A percentile compares a stretch with the other conserved stretches of the same genome.
phyloP scores from a whole-genome alignment of 2,888 invertebrate genomes.

The Drosophila subsilvestris region DNA sequence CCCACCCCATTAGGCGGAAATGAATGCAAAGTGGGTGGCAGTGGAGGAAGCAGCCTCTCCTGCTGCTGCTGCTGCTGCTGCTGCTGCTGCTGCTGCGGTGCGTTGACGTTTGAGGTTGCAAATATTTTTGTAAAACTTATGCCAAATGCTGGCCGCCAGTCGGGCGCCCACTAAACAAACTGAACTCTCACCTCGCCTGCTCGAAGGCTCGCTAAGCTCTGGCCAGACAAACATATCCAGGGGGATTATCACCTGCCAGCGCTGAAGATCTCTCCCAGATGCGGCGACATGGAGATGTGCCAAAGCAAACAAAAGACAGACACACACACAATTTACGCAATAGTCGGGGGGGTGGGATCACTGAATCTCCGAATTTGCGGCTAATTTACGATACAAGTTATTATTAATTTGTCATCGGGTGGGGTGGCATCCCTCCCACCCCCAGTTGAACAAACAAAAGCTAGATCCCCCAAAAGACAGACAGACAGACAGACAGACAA shows the following conservation, averaged over 20 bases:
- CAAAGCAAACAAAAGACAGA: slow-evolving; percentile 52
- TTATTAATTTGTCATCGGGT: slow-evolving; percentile 78
- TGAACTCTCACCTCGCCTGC: slow-evolving; percentile 70
- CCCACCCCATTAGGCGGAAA: slow-evolving; percentile 34
- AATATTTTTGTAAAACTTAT: neutral
- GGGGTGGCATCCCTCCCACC: slow-evolving; percentile 39
- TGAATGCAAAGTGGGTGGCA: slow-evolving; percentile 44
- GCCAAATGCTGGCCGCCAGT: slow-evolving; percentile 44
- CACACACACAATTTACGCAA: slow-evolving; percentile 34
- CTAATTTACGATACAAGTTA: slow-evolving; percentile 79
- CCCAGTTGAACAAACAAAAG: slow-evolving; percentile 36
- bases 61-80: too few species aligned
- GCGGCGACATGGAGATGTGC: slow-evolving; percentile 44
- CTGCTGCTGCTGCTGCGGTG: too few species aligned
- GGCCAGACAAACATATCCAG: slow-evolving; percentile 5
- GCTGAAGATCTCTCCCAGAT: neutral
- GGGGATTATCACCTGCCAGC: slow-evolving; percentile 45
- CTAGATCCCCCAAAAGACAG: neutral
- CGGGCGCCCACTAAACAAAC: slow-evolving; percentile 60
- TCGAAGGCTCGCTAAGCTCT: slow-evolving; percentile 23
- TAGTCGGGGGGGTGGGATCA: slow-evolving; percentile 15
- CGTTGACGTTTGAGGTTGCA: neutral
- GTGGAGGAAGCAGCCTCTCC: neutral
- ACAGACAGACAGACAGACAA: too few species aligned
- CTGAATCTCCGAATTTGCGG: slow-evolving; percentile 12